A percentile compares a stretch with the other conserved stretches of the same genome.
Conservation (phyloP, 2,888 invertebrate genomes). For the Pegoplata infirma region DNA sequence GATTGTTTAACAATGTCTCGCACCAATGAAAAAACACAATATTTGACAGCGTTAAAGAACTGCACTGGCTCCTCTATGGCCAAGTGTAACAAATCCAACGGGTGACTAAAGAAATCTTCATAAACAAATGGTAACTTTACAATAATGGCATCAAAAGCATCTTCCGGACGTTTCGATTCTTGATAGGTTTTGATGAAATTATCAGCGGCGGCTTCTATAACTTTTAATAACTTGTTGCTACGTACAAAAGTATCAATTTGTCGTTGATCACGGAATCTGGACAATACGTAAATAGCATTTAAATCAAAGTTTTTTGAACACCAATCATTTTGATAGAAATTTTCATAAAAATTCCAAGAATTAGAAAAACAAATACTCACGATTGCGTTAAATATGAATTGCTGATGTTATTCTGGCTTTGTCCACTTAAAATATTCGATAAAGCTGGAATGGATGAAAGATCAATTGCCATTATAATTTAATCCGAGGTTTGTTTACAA, state of each 20-base stretch:
- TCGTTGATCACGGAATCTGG: constrained; percentile 72
- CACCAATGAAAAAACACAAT: constrained; percentile 69
- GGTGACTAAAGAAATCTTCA: constrained; percentile 65
- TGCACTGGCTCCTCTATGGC: constrained; percentile 71
- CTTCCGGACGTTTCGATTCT: constrained; percentile 67
- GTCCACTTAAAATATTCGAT: neutral
- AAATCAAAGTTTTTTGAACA: too few relatives aligned
- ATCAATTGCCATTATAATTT: neutral
- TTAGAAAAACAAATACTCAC: constrained; percentile 46
- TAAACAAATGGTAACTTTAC: constrained; percentile 70
- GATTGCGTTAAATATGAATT: constrained; percentile 52
- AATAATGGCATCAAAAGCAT: constrained; percentile 69
- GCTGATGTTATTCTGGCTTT: neutral
- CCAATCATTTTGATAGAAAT: too few relatives aligned
- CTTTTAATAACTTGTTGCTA: constrained; percentile 67
- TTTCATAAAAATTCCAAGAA: neutral
- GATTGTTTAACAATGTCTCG: constrained; percentile 64
- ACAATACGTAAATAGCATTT: neutral
- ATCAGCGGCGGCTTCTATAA: constrained; percentile 67
- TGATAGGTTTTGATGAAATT: constrained; percentile 66
- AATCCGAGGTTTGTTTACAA: too few relatives aligned
- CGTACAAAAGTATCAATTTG: constrained; percentile 69
- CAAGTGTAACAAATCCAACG: constrained; percentile 67
- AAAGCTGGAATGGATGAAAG: neutral
- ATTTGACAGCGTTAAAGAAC: constrained; percentile 71